A percentile compares a stretch with the other conserved stretches of the same genome.
Evolutionary conservation across 2,113 vertebrate species (phyloP).

Genomic region (Pheucticus melanocephalus): DNA sequence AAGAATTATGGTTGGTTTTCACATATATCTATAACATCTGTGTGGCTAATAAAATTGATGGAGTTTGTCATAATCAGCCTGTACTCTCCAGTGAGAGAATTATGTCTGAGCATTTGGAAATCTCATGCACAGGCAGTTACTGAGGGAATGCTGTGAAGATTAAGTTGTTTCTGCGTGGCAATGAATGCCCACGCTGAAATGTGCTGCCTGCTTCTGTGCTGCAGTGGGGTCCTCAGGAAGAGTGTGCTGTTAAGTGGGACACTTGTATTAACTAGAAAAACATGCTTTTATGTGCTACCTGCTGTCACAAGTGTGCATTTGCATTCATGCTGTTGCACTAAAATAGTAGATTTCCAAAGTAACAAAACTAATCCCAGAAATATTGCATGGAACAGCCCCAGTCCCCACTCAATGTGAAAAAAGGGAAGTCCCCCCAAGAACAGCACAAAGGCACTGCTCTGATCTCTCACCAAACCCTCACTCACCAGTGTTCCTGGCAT

Average conservation of each 20-base stretch:
- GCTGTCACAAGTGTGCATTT: background rate
- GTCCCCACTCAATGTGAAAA: fast-evolving
- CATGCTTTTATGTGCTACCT: background rate
- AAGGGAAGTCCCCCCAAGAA: background rate
- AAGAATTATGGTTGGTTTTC: constrained; percentile 50
- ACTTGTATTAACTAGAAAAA: background rate
- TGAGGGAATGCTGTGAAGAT: constrained; percentile 33
- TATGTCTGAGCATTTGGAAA: constrained; percentile 41
- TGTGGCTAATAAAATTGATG: constrained; percentile 57
- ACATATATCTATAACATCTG: constrained; percentile 62
- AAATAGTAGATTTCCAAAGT: background rate
- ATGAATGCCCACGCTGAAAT: background rate
- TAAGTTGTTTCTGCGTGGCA: background rate
- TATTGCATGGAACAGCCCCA: fast-evolving
- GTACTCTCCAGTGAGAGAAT: constrained; percentile 57
- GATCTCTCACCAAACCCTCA: background rate
- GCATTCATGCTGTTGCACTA: background rate
- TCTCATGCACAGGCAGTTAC: constrained; percentile 19
- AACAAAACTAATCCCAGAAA: background rate
- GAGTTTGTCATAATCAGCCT: constrained; percentile 55
- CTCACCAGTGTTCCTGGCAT: background rate
- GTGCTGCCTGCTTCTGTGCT: background rate
- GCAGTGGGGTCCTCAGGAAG: background rate
- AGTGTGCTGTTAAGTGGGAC: background rate
- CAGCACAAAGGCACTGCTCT: fast-evolving